Evolutionary conservation across 2,888 invertebrate species (phyloP), one percentile per base, ranked within the genome.

Genomic region (Cryptocephalus moraei): DNA sequence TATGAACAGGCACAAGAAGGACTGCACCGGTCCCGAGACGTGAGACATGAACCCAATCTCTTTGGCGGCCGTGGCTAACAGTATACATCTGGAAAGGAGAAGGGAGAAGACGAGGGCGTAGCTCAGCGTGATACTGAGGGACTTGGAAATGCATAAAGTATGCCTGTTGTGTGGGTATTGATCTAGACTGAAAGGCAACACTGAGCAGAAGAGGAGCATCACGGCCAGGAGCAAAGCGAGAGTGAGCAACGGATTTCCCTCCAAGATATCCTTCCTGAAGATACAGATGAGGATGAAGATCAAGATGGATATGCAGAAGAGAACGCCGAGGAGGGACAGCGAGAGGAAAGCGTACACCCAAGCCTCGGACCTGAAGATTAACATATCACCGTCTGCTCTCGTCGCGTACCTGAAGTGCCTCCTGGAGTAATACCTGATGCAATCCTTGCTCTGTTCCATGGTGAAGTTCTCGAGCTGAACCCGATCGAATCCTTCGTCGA

Each of bases 41-140:
- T 84, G 84, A 4, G 81, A 80, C 52, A 82, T 75, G 53, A 84
- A 81, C 0, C 82, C 80, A 0, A 80, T 78, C 49, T 81, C 81
- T 49, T 78, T 76, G 1, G 75, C 81, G 41, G 81, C 79, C 1
- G 82, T 81, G 0, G 82, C 79, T 41, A 85, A 65, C 67, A 84
- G 77, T 8, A 84, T 72, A 1, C 79, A 74, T 11, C 84, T 73
- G 9, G 82, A 76, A 8, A 84, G 68, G 58, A 84, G 70, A 32
- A 82, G 67, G 1, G 83, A 81, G 62, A 84, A 82, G 1, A 78
- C 72, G 34, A 79, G 65, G 13, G 81, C 79, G 49, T 80, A 81
- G 33, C 78, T 76, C 9, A 83, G 57, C 0, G 80, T 78, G 12
- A 80, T 70, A 1, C 77, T 69, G 44, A 81, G 73, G 13, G 80